Conservation (phyloP, 2,797 vertebrate species). For the Dryobates pubescens region DNA sequence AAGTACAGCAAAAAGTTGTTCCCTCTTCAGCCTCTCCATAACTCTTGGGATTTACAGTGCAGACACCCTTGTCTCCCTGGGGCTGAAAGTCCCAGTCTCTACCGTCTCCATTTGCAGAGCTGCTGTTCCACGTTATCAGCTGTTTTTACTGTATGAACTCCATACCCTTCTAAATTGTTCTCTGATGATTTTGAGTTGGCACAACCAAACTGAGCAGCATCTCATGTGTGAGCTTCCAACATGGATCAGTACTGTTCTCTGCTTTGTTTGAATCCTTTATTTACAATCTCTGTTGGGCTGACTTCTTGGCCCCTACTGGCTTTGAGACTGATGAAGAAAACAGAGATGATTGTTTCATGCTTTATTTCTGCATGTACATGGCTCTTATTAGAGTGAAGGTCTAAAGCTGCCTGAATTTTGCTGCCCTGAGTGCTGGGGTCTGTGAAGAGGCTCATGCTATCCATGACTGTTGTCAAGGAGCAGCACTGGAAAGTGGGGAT, state of each 20-base stretch:
- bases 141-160: not conserved
- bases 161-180: not conserved
- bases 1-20: not conserved
- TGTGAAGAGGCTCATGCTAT: not conserved
- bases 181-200: not conserved
- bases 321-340: not conserved
- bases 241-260: not conserved
- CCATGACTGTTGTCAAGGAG: not conserved
- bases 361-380: not conserved
- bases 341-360: not conserved
- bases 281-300: not conserved
- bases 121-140: not conserved
- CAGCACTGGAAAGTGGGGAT: not conserved
- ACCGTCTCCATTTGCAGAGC: not conserved
- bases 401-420: not conserved
- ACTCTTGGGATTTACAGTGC: not conserved
- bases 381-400: not conserved
- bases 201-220: not conserved
- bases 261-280: not conserved
- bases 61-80: not conserved
- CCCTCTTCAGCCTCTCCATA: not conserved
- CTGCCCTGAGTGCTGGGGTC: not conserved
- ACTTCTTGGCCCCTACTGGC: not conserved
- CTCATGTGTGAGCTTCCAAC: rapidly evolving
- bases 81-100: not conserved